Conservation (phyloP, 2,113 vertebrate genomes). For the Trogon melanurus region DNA sequence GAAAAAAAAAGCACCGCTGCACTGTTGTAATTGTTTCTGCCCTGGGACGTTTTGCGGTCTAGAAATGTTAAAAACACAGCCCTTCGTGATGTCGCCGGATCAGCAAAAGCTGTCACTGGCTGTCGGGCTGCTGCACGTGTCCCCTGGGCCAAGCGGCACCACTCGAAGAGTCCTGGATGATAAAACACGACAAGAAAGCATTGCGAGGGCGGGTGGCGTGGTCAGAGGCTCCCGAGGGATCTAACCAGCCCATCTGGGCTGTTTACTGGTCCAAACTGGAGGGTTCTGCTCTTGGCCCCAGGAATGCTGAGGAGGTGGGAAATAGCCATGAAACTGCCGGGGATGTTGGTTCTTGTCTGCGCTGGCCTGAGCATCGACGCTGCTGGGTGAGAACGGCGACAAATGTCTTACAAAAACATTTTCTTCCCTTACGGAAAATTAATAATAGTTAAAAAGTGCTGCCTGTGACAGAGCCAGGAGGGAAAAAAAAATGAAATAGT, state of each 20-base stretch:
- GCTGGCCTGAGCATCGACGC: background rate
- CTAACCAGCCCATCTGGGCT: background rate
- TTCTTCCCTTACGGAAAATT: background rate
- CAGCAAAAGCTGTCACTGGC: background rate
- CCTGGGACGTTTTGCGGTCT: background rate
- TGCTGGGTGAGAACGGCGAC: background rate
- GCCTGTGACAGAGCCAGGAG: background rate
- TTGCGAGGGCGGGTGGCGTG: background rate
- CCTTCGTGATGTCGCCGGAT: background rate
- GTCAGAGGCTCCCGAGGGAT: fast-evolving
- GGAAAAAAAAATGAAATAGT: too few species aligned
- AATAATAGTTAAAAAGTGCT: background rate
- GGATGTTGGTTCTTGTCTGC: background rate
- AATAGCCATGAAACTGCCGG: background rate
- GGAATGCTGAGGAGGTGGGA: background rate
- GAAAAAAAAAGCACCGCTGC: background rate
- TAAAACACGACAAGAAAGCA: background rate
- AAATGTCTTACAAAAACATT: background rate
- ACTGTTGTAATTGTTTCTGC: background rate
- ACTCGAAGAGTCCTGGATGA: background rate
- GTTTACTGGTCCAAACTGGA: background rate
- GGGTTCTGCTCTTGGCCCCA: background rate
- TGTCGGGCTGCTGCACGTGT: background rate
- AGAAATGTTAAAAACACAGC: slow-evolving; percentile 19
- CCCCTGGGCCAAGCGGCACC: background rate